These are phyloP conservation scores for Scolopax rusticola DNA, from an alignment of 2,797 vertebrate genomes.

Conservation along the genomic window DNA sequence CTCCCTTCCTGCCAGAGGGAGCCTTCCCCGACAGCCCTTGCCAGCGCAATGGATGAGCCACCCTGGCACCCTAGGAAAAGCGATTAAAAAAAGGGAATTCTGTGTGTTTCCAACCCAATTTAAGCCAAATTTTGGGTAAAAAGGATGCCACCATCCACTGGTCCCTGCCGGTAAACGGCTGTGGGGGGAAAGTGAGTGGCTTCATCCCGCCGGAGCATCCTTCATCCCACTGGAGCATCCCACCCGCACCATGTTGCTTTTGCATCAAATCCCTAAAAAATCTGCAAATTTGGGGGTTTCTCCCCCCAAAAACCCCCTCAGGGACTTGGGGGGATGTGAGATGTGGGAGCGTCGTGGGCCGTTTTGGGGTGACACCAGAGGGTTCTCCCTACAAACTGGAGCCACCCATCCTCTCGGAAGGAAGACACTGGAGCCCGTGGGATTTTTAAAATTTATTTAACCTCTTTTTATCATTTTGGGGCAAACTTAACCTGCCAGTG, in stretches of 20 bases:
- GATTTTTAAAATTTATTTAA: background rate
- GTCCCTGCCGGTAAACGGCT: fast-evolving
- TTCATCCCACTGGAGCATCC: background rate
- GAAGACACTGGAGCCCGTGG: fast-evolving
- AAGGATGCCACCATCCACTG: fast-evolving
- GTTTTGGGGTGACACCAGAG: fast-evolving
- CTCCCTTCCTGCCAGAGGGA: background rate
- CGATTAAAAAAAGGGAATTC: background rate
- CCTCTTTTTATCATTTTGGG: background rate
- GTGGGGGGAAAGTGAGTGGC: background rate
- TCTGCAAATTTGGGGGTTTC: no score
- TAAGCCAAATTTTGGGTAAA: no score
- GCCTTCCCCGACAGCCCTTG: background rate
- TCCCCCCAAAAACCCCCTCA: no score
- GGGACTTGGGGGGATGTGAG: no score
- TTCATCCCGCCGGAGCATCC: background rate
- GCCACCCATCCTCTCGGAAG: fast-evolving
- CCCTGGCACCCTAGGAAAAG: background rate
- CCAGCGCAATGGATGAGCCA: background rate
- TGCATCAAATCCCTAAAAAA: no score
- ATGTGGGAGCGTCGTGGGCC: background rate
- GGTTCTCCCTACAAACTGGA: fast-evolving
- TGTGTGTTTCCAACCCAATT: fast-evolving
- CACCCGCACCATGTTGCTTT: fast-evolving
- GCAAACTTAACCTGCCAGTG: background rate